Percentiles rank a stretch among this genome's conserved stretches.
phyloP scores from a whole-genome alignment of 2,888 invertebrate genomes.

The Leptinotarsa haldemani region DNA sequence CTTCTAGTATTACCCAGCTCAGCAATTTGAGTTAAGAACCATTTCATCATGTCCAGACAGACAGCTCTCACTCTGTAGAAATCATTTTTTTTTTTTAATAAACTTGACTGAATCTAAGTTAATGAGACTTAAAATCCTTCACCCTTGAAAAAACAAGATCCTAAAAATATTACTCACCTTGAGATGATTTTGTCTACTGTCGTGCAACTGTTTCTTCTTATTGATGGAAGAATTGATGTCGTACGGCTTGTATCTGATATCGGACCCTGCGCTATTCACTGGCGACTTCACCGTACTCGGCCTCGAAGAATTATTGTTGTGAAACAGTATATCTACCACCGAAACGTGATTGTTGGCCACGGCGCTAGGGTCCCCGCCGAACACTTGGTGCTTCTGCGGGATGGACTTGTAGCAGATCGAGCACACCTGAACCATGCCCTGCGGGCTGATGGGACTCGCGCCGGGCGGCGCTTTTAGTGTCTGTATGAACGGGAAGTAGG shows the following conservation, averaged over 20 bases:
- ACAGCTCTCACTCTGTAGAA: too few species aligned
- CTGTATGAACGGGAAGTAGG: constrained; percentile 91
- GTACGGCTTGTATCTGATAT: constrained; percentile 73
- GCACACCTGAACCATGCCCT: constrained; percentile 91
- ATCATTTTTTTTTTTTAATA: too few species aligned
- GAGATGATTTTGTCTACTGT: constrained; percentile 51
- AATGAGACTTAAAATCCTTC: too few species aligned
- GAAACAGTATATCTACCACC: constrained; percentile 62
- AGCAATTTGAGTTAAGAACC: too few species aligned
- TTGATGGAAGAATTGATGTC: constrained; percentile 68
- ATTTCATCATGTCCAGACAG: too few species aligned
- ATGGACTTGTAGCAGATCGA: constrained; percentile 87
- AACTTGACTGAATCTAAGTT: too few species aligned
- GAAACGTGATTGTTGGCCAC: constrained; percentile 62
- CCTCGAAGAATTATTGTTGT: constrained; percentile 62
- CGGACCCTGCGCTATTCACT: constrained; percentile 68
- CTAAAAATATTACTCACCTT: constrained; percentile 42
- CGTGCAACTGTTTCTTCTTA: constrained; percentile 67
- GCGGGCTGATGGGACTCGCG: constrained; percentile 89
- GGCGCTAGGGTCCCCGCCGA: constrained; percentile 65
- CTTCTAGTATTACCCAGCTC: too few species aligned
- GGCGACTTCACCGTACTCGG: constrained; percentile 70
- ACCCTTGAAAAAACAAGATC: too few species aligned
- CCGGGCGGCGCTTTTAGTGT: constrained; percentile 83
- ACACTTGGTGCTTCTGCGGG: constrained; percentile 78